Percentiles rank a stretch among this genome's conserved stretches.
Evolutionary conservation across 2,113 vertebrate genomes (phyloP).

Genomic region (Isichthys henryi): DNA sequence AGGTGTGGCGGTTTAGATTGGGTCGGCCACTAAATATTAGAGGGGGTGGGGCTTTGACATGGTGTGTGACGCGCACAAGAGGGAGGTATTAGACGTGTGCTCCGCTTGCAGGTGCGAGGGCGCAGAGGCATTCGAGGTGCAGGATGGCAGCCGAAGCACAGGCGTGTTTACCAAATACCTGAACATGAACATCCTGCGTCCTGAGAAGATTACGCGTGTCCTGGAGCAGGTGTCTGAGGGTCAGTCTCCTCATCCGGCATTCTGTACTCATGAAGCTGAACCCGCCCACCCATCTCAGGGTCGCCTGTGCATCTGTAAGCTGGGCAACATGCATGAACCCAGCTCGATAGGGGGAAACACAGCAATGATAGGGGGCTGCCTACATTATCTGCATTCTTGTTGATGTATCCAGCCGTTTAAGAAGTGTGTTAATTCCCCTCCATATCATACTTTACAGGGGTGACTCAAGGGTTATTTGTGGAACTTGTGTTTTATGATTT

Average conservation of each 20-base stretch:
- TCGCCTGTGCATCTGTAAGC: background rate
- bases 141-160: conserved; percentile 72
- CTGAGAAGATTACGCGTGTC: conserved; percentile 72
- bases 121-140: conserved; percentile 76
- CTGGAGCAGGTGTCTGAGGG: conserved; percentile 77
- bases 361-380: background rate
- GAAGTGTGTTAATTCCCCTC: background rate
- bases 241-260: conserved; percentile 37
- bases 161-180: conserved; percentile 84
- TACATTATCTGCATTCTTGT: background rate
- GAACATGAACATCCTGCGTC: conserved; percentile 70
- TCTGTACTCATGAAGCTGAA: background rate
- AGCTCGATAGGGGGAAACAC: background rate
- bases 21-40: background rate
- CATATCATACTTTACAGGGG: background rate
- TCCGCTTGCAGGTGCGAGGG: conserved; percentile 65
- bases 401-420: background rate
- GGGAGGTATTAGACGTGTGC: background rate
- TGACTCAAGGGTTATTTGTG: background rate
- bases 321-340: background rate
- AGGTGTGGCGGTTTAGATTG: background rate
- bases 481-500: background rate
- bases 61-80: background rate
- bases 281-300: background rate
- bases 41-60: background rate